Evolutionary conservation across 2,888 invertebrate genomes (phyloP), one percentile per base, ranked within the genome.

Genomic region (Ceratothoa steindachneri): DNA sequence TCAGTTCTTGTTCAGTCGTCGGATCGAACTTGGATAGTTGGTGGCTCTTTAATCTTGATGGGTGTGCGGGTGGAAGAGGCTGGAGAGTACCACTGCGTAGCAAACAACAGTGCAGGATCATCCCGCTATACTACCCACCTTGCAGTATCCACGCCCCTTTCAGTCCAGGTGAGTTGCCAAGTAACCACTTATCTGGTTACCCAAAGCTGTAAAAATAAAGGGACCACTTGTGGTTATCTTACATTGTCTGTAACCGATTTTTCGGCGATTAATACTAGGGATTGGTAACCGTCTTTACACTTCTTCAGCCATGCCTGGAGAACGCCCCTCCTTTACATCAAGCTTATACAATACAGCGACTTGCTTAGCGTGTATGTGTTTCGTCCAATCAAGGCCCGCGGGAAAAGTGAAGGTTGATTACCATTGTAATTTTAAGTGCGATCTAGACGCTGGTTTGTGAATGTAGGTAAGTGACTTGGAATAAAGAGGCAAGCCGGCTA

Each of bases 81-180:
- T 0, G 77, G 74, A 2, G 69, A 74, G 64, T 74, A 77, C 67
- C 69, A 69, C 64, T 77, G 77, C 52, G 74, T 77, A 29, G 77
- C 70, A 60, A 77, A 77, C 68, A 77, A 77, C 74, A 74, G 72
- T n/a, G 72, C 65, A 7, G 77, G 77, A 1, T 69, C 68, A 29
- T 72, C 74, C 29, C 69, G 70, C 30, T 72, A 69, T 70, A 69
- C 77, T 19, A 69, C 72, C 7, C 77, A 74, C 41, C 77, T 77
- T 22, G 27, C 71, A 9, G 77, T 77, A 52, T 74, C 74, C 9
- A 53, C 30, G 2, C 77, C 77, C 0, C 70, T 77, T 9, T 67
- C 69, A 9, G 77, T 76, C 5, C 73, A 73, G 76, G 76, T 76
- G 41, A 66, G 73, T 27, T 30, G n/a, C n/a, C 3, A 15, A 5